These are phyloP conservation scores for Drosophila hamatofila DNA, from an alignment of 2,888 invertebrate genomes.

Conservation along the genomic window DNA sequence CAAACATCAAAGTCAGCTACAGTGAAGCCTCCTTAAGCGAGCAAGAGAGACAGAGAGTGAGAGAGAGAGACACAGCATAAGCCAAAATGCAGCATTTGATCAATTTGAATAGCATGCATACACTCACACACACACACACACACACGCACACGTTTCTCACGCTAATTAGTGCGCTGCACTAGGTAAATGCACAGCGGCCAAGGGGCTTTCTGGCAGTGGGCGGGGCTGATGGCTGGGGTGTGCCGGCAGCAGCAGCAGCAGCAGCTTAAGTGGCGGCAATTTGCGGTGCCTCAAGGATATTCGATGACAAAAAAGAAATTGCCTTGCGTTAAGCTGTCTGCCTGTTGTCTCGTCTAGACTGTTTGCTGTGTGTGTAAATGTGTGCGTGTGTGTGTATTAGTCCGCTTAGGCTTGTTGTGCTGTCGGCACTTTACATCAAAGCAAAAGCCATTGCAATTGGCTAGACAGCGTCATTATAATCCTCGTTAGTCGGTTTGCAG, in stretches of 20 bases:
- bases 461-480: conserved; percentile 80
- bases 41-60: not conserved
- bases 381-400: conserved; percentile 66
- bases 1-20: conserved; percentile 68
- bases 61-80: not conserved
- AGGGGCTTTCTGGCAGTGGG: not conserved
- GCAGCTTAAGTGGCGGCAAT: conserved; percentile 76
- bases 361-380: conserved; percentile 49
- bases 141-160: conserved; percentile 57
- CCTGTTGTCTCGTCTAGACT: conserved; percentile 73
- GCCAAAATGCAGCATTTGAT: conserved; percentile 24
- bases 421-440: conserved; percentile 81
- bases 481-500: conserved; percentile 68
- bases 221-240: not conserved
- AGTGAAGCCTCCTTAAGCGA: conserved; percentile 19
- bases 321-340: conserved; percentile 75
- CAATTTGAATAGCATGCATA: conserved; percentile 17
- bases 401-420: conserved; percentile 78
- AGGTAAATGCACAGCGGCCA: not conserved
- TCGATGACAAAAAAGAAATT: conserved; percentile 80
- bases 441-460: conserved; percentile 79
- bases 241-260: conserved; percentile 1
- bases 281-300: conserved; percentile 80
- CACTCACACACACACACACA: not conserved
- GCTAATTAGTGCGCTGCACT: conserved; percentile 65